Evolutionary conservation across 2,888 invertebrate genomes (phyloP).

Genomic region (Pemphredon lugubris): DNA sequence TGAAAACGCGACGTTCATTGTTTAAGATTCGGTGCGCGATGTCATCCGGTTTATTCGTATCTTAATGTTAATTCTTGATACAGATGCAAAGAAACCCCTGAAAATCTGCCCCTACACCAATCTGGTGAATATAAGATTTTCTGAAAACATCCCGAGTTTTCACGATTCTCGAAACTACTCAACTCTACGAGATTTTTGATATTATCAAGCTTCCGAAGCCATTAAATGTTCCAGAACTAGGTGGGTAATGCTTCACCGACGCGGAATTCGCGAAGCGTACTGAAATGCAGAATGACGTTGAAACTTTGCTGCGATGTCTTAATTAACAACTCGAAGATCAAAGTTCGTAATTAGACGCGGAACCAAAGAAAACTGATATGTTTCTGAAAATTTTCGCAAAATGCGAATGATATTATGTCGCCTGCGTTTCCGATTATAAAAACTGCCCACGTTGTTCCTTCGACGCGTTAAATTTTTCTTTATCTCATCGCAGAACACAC

Average conservation of each 20-base stretch:
- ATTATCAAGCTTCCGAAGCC: constrained; percentile 2
- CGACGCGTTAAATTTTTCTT: too few relatives aligned
- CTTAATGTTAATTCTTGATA: not conserved
- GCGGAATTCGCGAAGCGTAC: not conserved
- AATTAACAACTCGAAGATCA: too few relatives aligned
- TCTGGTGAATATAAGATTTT: not conserved
- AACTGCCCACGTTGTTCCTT: too few relatives aligned
- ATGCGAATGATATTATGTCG: too few relatives aligned
- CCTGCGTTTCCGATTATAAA: too few relatives aligned
- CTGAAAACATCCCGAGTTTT: constrained; percentile 1
- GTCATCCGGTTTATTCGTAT: not conserved
- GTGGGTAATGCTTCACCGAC: not conserved
- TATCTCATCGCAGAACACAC: too few relatives aligned
- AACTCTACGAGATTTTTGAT: not conserved
- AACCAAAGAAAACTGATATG: too few relatives aligned
- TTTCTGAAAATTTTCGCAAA: too few relatives aligned
- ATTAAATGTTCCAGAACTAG: not conserved
- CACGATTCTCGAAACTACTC: not conserved
- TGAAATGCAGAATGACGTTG: not conserved
- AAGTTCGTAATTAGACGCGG: too few relatives aligned
- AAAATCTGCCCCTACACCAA: not conserved
- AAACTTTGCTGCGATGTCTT: too few relatives aligned
- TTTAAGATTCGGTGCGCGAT: not conserved
- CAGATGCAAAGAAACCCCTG: not conserved
- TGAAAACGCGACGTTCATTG: too few relatives aligned